Conservation (phyloP, 2,113 vertebrate genomes). For the Chionomys nivalis region DNA sequence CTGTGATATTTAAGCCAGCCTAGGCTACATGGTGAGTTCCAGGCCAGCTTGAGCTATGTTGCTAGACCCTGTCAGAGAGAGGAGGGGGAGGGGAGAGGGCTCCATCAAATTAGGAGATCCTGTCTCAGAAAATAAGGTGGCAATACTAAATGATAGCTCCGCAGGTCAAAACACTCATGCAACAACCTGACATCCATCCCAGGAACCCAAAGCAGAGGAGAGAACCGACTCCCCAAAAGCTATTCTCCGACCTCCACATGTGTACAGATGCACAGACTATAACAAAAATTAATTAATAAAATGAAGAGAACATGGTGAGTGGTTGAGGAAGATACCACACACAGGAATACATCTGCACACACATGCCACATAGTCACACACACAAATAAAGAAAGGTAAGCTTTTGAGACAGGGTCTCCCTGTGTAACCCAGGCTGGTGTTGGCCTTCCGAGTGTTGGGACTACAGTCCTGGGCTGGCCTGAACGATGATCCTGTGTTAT, state of each 20-base stretch:
- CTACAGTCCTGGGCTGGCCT: too few relatives aligned
- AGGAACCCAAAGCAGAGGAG: not conserved
- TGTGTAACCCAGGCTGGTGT: not conserved
- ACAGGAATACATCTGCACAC: not conserved
- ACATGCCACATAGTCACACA: not conserved
- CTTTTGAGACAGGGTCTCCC: not conserved
- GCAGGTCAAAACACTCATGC: not conserved
- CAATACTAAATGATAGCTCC: not conserved
- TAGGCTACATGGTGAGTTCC: not conserved
- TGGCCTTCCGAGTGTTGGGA: not conserved
- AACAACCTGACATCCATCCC: not conserved
- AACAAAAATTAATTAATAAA: not conserved
- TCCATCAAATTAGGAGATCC: not conserved
- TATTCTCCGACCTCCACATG: not conserved
- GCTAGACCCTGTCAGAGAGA: not conserved
- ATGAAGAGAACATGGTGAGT: fast-evolving
- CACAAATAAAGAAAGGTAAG: not conserved
- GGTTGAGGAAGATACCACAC: not conserved
- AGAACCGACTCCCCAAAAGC: not conserved
- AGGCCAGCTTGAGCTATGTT: not conserved
- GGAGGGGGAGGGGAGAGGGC: not conserved
- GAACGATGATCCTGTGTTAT: not conserved
- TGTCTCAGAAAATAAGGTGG: not conserved
- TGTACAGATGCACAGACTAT: not conserved
- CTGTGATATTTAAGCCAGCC: not conserved